Base-by-base conservation (phyloP, 2,113 vertebrate genomes). In the Pandion haliaetus region DNA sequence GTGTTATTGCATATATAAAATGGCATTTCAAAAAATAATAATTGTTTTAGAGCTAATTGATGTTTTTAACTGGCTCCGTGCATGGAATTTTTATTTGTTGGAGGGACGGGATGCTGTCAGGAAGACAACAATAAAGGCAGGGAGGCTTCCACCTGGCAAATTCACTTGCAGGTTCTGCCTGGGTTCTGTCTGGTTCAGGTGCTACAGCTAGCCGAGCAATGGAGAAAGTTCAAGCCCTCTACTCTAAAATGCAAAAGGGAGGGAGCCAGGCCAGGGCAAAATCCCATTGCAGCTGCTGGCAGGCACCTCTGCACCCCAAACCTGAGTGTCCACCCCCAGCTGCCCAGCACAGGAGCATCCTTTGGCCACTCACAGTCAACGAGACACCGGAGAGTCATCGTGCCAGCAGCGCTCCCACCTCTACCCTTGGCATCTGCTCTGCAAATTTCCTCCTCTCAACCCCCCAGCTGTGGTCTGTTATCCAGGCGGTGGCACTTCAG, bases 41-140 rank as follows among this genome's bases (percentile, higher is more conserved):
- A 98, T 98, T 98, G 98, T 97, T 98, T 98, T 98, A 97, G 92
- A 98, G 97, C 97, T 98, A 98, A 98, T 98, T 98, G 98, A 97
- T 97, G 97, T 98, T 98, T 98, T 98, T 94, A 97, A 96, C 90
- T 10, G 10, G 88, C 94, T 91, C 87, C 18, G 87, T 96, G 96
- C 13, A 0, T 49, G 82, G 97, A 96, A 97, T 97, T 96, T 97
- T 95, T 88, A 98, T 95, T 73, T 66, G 87, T 54, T 0, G 25
- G 92, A 90, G 69, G 96, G 86, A 96, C 2, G 26, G 36, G 96
- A 89, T 96, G 96, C 93, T 63, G 82, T 88, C 85, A 47, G 80
- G 87, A 80, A 86, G 87, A 38, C 10, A 2, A 76, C 32, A 55
- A 50, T 16, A 67, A 82, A 95, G 94, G 88, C 71, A 80, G 32